phyloP scores from a whole-genome alignment of 53 echinoderm and acorn worm species.

The Luidia sarsii region DNA sequence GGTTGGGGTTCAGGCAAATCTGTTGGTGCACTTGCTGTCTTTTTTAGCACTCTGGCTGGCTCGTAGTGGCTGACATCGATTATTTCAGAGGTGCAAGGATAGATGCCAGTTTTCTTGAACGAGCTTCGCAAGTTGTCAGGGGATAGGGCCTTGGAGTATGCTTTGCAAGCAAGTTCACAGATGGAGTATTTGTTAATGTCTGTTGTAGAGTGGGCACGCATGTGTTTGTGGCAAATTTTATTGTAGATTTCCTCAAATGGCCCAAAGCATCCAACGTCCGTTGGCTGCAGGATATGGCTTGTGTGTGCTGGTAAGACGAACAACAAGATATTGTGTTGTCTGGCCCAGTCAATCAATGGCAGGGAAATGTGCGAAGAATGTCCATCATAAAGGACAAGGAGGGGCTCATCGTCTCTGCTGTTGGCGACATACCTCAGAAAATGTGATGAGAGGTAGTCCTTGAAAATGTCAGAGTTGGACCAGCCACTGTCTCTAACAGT shows the following conservation, averaged over 20 bases:
- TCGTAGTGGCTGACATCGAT: neutral
- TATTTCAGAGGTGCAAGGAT: neutral
- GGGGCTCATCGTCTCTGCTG: neutral
- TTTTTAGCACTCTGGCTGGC: neutral
- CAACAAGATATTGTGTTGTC: conserved; percentile 5
- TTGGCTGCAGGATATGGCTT: conserved; percentile 43
- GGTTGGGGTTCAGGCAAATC: neutral
- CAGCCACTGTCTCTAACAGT: neutral
- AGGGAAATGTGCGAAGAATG: neutral
- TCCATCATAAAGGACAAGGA: conserved; percentile 36
- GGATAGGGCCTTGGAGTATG: conserved; percentile 23
- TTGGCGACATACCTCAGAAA: neutral
- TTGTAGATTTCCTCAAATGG: conserved; percentile 45
- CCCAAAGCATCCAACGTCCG: conserved; percentile 46
- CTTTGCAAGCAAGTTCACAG: conserved; percentile 27
- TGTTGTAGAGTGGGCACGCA: conserved; percentile 11
- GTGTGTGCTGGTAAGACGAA: conserved; percentile 43
- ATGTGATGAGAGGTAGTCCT: neutral
- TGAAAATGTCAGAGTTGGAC: conserved; percentile 7
- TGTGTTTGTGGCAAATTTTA: conserved; percentile 10
- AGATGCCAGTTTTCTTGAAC: conserved; percentile 28
- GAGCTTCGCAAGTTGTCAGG: conserved; percentile 10
- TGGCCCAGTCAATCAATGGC: conserved; percentile 37
- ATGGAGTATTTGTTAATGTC: conserved; percentile 14
- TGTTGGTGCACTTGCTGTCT: neutral